These are phyloP conservation scores for Anticlea derivata DNA, from an alignment of 2,888 invertebrate species.

Conservation along the genomic window DNA sequence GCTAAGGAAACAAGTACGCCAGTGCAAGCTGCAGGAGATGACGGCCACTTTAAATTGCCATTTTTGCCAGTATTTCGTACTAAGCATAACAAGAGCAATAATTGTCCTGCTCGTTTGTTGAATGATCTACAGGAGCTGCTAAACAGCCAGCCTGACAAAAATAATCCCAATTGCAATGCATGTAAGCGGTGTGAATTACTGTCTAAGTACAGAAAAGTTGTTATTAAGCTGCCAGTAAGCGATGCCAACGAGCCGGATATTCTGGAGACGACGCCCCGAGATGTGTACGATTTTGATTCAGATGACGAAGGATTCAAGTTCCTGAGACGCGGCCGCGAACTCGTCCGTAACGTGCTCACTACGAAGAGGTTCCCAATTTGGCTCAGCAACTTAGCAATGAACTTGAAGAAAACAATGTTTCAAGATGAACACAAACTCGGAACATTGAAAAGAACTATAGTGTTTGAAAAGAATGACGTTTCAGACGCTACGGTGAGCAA, in stretches of 20 bases:
- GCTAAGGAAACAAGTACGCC: no score
- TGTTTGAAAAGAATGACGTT: background rate
- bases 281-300: conserved; percentile 6
- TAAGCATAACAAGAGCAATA: background rate
- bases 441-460: conserved; percentile 5
- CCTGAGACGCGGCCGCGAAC: conserved; percentile 2
- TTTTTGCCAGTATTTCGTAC: background rate
- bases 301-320: conserved; percentile 6
- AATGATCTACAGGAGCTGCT: background rate
- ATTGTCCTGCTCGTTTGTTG: background rate
- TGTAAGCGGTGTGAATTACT: conserved; percentile 7
- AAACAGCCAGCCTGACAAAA: background rate
- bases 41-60: background rate
- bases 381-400: conserved; percentile 11
- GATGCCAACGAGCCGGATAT: conserved; percentile 2
- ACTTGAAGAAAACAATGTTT: conserved; percentile 7
- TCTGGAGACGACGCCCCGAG: background rate
- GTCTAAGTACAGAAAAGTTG: background rate
- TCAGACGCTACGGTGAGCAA: background rate
- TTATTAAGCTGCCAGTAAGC: background rate
- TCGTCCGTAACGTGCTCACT: conserved; percentile 6
- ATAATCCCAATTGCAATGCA: background rate
- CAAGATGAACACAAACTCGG: conserved; percentile 7
- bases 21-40: background rate
- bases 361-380: conserved; percentile 6